Evolutionary conservation across 2,113 vertebrate genomes (phyloP).

Genomic region (Dinomys branickii): DNA sequence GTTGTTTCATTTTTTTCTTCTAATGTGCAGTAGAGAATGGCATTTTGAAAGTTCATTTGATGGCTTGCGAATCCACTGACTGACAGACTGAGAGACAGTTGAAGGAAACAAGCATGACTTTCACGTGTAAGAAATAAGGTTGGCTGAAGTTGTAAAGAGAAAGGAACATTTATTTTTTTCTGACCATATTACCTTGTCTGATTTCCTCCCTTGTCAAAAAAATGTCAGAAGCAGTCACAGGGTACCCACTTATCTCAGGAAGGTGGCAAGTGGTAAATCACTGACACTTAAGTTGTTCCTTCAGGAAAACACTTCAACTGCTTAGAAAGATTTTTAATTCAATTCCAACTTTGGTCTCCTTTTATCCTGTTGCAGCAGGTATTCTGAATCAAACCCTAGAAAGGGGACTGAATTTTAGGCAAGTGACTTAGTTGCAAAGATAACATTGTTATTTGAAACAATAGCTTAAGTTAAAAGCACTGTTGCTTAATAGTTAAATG

Average conservation of each 20-base stretch:
- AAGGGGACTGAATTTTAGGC: conserved; percentile 35
- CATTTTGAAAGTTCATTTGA: conserved; percentile 32
- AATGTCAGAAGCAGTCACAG: conserved; percentile 14
- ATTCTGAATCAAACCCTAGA: conserved; percentile 33
- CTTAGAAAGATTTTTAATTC: conserved; percentile 21
- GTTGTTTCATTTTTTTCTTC: not conserved
- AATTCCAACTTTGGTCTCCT: not conserved
- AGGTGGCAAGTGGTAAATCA: not conserved
- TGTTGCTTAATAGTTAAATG: not conserved
- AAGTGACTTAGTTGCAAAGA: not conserved
- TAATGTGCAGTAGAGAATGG: not conserved
- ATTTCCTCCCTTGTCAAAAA: conserved; percentile 54
- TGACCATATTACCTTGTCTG: conserved; percentile 13
- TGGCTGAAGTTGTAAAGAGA: not conserved
- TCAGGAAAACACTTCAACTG: conserved; percentile 17
- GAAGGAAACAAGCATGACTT: conserved; percentile 21
- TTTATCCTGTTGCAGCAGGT: conserved; percentile 36
- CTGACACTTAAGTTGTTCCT: conserved; percentile 1
- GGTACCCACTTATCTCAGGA: not conserved
- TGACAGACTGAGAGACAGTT: not conserved
- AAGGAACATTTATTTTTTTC: not conserved
- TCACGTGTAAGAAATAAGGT: conserved; percentile 12
- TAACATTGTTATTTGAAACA: conserved; percentile 24
- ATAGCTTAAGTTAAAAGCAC: conserved; percentile 8
- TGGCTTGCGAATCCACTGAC: not conserved